These are phyloP conservation scores for Vespertilio murinus DNA, from an alignment of 2,797 vertebrate species.

Conservation along the genomic window DNA sequence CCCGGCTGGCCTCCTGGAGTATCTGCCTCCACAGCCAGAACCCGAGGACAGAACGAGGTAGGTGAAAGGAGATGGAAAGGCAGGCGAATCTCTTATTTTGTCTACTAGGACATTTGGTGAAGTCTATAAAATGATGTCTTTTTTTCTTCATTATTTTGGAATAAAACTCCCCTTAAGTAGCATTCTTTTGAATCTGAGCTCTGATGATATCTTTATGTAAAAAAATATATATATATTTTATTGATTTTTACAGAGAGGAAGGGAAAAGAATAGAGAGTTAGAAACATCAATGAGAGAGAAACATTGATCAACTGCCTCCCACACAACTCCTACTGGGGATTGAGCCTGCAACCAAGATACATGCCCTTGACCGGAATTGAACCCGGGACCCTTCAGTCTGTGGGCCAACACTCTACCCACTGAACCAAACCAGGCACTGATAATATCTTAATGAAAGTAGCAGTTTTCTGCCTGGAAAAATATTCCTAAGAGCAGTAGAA, in stretches of 20 bases:
- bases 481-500: not conserved
- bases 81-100: not conserved
- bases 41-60: accelerated
- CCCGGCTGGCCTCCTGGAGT: not conserved
- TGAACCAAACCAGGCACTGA: not conserved
- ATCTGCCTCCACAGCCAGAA: not conserved
- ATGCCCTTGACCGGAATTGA: too few relatives aligned
- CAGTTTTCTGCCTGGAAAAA: slow-evolving; percentile 7
- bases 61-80: not conserved
- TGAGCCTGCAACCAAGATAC: too few relatives aligned
- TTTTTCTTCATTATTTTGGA: not conserved
- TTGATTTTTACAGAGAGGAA: too few relatives aligned
- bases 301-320: too few relatives aligned
- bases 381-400: too few relatives aligned
- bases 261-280: too few relatives aligned
- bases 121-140: not conserved
- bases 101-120: not conserved
- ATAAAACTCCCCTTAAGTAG: not conserved
- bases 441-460: slow-evolving; percentile 6
- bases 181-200: not conserved
- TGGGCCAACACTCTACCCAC: too few relatives aligned
- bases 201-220: not conserved
- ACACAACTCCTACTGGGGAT: too few relatives aligned
- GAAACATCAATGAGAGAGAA: too few relatives aligned
- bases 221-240: too few relatives aligned